A percentile compares a stretch with the other conserved stretches of the same genome.
phyloP scores from a whole-genome alignment of 2,797 vertebrate species.

The Bradypodion pumilum region DNA sequence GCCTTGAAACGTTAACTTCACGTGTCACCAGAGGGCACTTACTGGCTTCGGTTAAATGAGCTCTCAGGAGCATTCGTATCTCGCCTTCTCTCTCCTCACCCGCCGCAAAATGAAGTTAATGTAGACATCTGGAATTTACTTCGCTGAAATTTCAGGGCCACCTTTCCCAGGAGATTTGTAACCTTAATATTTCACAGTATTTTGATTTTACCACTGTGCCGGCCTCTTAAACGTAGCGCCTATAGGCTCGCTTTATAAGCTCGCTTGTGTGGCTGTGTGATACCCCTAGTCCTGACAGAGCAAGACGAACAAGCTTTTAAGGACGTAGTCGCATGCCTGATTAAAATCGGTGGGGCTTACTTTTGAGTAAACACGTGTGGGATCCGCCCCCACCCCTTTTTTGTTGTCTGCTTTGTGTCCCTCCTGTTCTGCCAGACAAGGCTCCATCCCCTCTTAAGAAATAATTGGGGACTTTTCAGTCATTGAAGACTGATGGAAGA shows the following conservation, averaged over 20 bases:
- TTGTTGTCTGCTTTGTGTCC: background rate
- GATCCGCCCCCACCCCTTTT: too few relatives aligned
- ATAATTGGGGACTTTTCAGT: too few relatives aligned
- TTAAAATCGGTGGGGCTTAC: background rate
- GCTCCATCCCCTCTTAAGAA: background rate
- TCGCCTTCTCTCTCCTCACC: too few relatives aligned
- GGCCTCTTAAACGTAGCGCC: too few relatives aligned
- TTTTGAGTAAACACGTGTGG: background rate
- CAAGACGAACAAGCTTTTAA: background rate
- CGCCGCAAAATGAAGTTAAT: too few relatives aligned
- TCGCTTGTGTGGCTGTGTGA: too few relatives aligned
- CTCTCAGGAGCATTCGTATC: background rate
- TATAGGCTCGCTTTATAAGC: background rate
- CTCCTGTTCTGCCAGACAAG: too few relatives aligned
- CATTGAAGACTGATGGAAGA: too few relatives aligned
- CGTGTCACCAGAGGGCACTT: background rate
- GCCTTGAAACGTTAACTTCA: rapidly evolving
- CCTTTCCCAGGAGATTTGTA: background rate
- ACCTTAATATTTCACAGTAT: background rate
- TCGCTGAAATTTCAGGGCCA: too few relatives aligned
- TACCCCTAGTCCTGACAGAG: too few relatives aligned
- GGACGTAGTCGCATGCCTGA: too few relatives aligned
- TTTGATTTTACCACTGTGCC: background rate
- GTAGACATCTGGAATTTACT: too few relatives aligned
- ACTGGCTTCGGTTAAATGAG: background rate